A percentile compares a stretch with the other conserved stretches of the same genome.
phyloP scores from a whole-genome alignment of 2,797 vertebrate species.

The Apogon hyalosoma region DNA sequence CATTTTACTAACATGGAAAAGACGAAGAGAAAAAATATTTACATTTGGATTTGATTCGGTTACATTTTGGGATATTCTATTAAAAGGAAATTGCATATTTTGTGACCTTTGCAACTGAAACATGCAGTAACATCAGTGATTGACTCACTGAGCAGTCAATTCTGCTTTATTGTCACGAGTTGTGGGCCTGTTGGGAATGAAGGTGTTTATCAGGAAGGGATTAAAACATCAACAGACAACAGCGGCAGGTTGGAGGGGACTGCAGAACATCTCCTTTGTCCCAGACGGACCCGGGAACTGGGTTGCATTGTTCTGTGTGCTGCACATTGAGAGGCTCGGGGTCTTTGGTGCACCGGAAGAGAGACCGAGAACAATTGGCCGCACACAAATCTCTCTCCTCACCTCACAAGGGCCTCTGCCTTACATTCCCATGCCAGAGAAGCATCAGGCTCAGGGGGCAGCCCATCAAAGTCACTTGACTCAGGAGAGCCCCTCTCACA shows the following conservation, averaged over 20 bases:
- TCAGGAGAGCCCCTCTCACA: constrained; percentile 71
- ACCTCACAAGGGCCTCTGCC: constrained; percentile 65
- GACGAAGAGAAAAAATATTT: background rate
- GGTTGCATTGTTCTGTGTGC: constrained; percentile 58
- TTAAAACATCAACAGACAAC: constrained; percentile 56
- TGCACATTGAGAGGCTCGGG: constrained; percentile 56
- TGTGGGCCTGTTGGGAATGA: constrained; percentile 18
- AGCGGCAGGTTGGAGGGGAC: constrained; percentile 31
- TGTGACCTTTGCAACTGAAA: background rate
- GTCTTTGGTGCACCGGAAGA: constrained; percentile 69
- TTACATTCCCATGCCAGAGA: constrained; percentile 72
- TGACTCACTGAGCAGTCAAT: background rate
- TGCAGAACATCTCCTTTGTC: constrained; percentile 55
- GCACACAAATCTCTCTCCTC: constrained; percentile 66
- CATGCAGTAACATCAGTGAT: background rate
- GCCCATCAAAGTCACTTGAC: constrained; percentile 81
- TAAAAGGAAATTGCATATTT: background rate
- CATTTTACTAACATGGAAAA: background rate
- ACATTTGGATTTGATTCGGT: background rate
- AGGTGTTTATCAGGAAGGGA: constrained; percentile 32
- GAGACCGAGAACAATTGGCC: constrained; percentile 62
- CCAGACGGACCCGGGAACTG: constrained; percentile 26
- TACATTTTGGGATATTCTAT: background rate
- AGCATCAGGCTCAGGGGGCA: constrained; percentile 65
- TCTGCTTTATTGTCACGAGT: constrained; percentile 1